A percentile compares a stretch with the other conserved stretches of the same genome.
These are phyloP conservation scores for Ophion slaviceki DNA, from an alignment of 2,888 invertebrate species.

Conservation along the genomic window DNA sequence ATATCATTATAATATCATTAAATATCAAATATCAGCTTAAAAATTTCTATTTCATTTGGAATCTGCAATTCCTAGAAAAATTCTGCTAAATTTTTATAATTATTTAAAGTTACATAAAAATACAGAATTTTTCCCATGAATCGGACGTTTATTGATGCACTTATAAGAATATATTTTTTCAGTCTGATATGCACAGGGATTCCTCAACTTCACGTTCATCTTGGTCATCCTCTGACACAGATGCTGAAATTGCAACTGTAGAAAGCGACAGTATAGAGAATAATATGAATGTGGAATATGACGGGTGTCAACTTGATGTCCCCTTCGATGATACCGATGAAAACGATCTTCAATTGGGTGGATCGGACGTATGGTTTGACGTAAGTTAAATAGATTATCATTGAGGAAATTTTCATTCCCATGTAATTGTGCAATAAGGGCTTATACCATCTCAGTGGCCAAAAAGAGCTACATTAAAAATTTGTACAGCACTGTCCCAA, in stretches of 20 bases:
- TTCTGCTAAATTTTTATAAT: not conserved
- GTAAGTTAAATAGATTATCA: not conserved
- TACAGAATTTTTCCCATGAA: slow-evolving; percentile 3
- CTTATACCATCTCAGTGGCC: not conserved
- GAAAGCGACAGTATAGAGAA: slow-evolving; percentile 5
- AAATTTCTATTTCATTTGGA: not conserved
- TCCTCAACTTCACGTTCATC: slow-evolving; percentile 3
- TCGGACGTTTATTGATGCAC: not conserved
- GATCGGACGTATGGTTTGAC: slow-evolving; percentile 5
- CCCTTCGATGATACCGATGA: not conserved
- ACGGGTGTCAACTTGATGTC: not conserved
- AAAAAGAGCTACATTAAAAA: not conserved
- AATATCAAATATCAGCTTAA: not conserved
- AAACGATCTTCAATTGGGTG: not conserved
- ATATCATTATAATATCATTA: not conserved
- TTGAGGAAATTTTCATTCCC: not conserved
- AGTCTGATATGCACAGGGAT: not conserved
- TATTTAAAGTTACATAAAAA: slow-evolving; percentile 1
- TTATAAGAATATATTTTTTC: not conserved
- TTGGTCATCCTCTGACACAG: slow-evolving; percentile 1
- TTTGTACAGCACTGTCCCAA: not conserved
- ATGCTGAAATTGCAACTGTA: not conserved
- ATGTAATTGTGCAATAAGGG: not conserved
- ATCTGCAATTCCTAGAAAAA: not conserved
- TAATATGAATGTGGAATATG: not conserved